phyloP scores from a whole-genome alignment of 2,113 vertebrate species.

The Upupa epops region DNA sequence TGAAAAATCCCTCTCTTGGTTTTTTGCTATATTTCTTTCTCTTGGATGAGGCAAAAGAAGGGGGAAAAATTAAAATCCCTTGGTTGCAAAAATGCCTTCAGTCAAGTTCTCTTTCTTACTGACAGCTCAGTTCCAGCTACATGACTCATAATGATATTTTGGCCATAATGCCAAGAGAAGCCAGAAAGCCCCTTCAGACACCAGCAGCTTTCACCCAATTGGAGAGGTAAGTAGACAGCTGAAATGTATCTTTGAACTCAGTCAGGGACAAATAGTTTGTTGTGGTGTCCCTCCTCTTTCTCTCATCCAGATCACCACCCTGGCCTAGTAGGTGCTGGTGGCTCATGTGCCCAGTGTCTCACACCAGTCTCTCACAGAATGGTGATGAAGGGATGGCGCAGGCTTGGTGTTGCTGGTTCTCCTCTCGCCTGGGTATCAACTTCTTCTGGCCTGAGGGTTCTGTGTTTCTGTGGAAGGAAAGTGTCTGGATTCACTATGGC shows the following conservation, averaged over 20 bases:
- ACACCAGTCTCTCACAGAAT: rapidly evolving
- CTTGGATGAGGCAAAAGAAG: conserved; percentile 54
- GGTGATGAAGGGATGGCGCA: not conserved
- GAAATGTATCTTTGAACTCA: conserved; percentile 48
- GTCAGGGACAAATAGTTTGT: not conserved
- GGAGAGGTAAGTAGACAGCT: conserved; percentile 64
- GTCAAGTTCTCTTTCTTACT: conserved; percentile 69
- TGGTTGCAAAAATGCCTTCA: conserved; percentile 67
- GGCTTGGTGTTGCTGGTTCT: not conserved
- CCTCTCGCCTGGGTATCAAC: rapidly evolving
- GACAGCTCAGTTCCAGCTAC: conserved; percentile 72
- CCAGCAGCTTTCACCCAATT: not conserved
- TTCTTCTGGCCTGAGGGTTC: not conserved
- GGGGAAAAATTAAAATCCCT: conserved; percentile 61
- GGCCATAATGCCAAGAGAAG: conserved; percentile 59
- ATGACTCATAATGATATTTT: conserved; percentile 68
- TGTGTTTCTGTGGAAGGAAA: not conserved
- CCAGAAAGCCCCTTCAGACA: conserved; percentile 64
- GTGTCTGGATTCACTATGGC: not conserved
- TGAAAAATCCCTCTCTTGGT: conserved; percentile 58
- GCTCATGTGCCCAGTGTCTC: rapidly evolving
- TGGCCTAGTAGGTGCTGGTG: rapidly evolving
- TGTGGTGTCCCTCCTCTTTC: not conserved
- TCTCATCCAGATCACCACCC: rapidly evolving
- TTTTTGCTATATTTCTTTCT: conserved; percentile 64